These are phyloP conservation scores for Tinea trinotella DNA, from an alignment of 2,888 invertebrate genomes.

Conservation along the genomic window DNA sequence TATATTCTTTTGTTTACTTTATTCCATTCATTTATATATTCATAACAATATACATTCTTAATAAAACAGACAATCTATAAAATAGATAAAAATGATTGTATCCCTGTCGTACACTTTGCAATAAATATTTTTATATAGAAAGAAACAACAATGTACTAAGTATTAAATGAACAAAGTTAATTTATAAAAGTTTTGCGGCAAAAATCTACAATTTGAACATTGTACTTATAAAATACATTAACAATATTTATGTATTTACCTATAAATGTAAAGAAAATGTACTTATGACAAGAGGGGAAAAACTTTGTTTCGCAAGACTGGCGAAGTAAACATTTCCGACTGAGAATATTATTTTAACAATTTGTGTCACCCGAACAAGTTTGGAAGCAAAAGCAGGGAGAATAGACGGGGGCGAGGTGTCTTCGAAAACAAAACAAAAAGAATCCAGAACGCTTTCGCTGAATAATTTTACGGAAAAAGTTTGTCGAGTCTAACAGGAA, in stretches of 20 bases:
- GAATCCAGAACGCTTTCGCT: constrained; percentile 60
- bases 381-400: constrained; percentile 17
- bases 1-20: too few species aligned
- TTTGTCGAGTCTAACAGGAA: constrained; percentile 48
- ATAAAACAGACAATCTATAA: too few species aligned
- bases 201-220: background rate
- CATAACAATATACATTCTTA: too few species aligned
- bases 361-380: constrained; percentile 34
- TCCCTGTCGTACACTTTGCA: too few species aligned
- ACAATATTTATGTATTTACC: background rate
- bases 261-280: constrained; percentile 1
- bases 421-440: constrained; percentile 55
- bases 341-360: constrained; percentile 33
- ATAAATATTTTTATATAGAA: too few species aligned
- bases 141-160: too few species aligned
- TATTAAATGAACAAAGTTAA: too few species aligned
- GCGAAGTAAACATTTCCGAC: constrained; percentile 26
- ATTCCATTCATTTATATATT: too few species aligned
- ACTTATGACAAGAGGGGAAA: constrained; percentile 8
- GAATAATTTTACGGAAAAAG: constrained; percentile 61
- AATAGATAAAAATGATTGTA: too few species aligned
- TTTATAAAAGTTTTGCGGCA: too few species aligned
- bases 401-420: constrained; percentile 31
- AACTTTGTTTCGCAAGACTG: constrained; percentile 6
- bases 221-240: background rate